Percentiles rank a stretch among this genome's conserved stretches.
Conservation (phyloP, 2,113 vertebrate genomes). For the Calonectris borealis region DNA sequence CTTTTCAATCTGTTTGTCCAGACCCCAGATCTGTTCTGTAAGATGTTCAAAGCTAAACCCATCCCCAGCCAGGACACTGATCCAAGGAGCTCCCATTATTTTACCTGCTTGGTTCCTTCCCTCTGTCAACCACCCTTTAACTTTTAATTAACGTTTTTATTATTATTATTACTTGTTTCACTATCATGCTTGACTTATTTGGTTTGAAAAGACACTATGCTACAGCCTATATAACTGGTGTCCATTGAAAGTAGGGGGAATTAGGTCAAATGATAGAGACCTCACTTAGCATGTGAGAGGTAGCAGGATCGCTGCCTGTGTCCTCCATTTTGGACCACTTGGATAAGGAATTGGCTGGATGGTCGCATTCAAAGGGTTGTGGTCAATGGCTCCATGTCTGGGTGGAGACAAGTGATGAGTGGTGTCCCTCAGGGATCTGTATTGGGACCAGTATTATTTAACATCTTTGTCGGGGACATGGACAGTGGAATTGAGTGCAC, state of each 20-base stretch:
- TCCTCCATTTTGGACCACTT: background rate
- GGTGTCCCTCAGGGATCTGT: fast-evolving
- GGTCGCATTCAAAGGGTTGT: fast-evolving
- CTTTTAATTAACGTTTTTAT: background rate
- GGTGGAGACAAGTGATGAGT: background rate
- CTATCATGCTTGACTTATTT: background rate
- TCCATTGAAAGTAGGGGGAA: background rate
- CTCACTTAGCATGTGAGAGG: slow-evolving; percentile 65
- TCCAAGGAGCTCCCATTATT: background rate
- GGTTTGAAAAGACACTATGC: background rate
- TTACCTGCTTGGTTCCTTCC: background rate
- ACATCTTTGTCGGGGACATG: background rate
- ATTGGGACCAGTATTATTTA: background rate
- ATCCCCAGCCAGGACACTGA: background rate
- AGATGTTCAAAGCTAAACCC: background rate
- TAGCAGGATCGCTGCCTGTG: slow-evolving; percentile 59
- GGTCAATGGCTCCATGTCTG: background rate
- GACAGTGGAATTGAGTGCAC: background rate
- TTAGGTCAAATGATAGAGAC: slow-evolving; percentile 7
- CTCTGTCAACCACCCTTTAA: background rate
- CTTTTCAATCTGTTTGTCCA: background rate
- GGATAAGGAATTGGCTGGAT: background rate
- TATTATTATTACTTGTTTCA: background rate
- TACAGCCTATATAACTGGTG: background rate
- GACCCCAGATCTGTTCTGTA: background rate